These are phyloP conservation scores for Zaprionus tsacasi DNA, from an alignment of 1,140 invertebrate species.

Conservation along the genomic window DNA sequence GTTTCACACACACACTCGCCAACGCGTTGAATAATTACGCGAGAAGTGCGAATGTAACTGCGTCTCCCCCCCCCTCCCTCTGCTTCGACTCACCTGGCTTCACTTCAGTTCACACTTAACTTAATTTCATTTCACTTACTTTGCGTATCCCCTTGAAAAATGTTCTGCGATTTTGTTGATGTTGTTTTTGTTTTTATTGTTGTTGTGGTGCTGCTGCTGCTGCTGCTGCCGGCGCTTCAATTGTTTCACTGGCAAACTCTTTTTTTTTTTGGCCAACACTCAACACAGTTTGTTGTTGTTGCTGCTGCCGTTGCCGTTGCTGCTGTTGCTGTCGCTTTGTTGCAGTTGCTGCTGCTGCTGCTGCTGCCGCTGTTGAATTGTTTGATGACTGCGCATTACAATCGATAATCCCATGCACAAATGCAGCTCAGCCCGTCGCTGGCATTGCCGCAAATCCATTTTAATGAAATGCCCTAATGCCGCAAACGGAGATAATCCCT, in stretches of 20 bases:
- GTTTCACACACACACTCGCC: conserved; percentile 51
- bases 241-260: conserved; percentile 62
- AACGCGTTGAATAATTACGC: conserved; percentile 70
- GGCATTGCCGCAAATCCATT: conserved; percentile 77
- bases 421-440: conserved; percentile 70
- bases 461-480: conserved; percentile 75
- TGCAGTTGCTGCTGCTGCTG: conserved; percentile 33
- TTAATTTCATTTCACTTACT: conserved; percentile 69
- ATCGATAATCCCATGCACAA: conserved; percentile 80
- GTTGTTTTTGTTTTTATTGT: conserved; percentile 2
- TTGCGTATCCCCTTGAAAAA: conserved; percentile 79
- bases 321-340: conserved; percentile 34
- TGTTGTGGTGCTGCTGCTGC: conserved; percentile 11
- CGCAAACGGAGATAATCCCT: conserved; percentile 53
- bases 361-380: conserved; percentile 52
- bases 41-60: conserved; percentile 44
- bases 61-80: background rate
- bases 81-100: conserved; percentile 6
- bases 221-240: conserved; percentile 60
- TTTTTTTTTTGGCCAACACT: conserved; percentile 44
- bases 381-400: conserved; percentile 81
- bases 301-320: conserved; percentile 29
- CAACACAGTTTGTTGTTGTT: conserved; percentile 60
- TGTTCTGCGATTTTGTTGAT: conserved; percentile 67
- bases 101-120: conserved; percentile 55